Percentiles rank a stretch among this genome's conserved stretches.
Evolutionary conservation across 1,140 invertebrate genomes (phyloP).

Genomic region (Saccostrea glomerata): DNA sequence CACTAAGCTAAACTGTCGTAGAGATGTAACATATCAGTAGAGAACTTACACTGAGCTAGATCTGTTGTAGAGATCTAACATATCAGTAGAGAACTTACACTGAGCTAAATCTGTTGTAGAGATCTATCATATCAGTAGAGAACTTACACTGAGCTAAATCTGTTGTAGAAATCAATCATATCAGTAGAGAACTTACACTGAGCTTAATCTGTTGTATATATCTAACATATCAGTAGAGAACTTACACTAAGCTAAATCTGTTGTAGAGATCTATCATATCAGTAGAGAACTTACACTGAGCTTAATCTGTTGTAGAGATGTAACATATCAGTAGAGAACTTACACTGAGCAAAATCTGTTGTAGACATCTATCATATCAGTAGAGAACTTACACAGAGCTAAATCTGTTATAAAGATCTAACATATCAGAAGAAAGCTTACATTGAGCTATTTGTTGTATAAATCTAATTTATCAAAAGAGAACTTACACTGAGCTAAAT

Average conservation of each 20-base stretch:
- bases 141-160: slow-evolving; percentile 62
- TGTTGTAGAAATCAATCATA: slow-evolving; percentile 74
- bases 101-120: slow-evolving; percentile 67
- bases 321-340: slow-evolving; percentile 70
- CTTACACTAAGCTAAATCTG: slow-evolving; percentile 60
- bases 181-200: slow-evolving; percentile 66
- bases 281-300: slow-evolving; percentile 68
- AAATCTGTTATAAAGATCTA: slow-evolving; percentile 70
- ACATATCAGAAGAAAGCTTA: slow-evolving; percentile 64
- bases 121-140: slow-evolving; percentile 70
- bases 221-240: no score
- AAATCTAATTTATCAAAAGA: slow-evolving; percentile 62
- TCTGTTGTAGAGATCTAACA: slow-evolving; percentile 46
- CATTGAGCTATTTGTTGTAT: slow-evolving; percentile 65
- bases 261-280: slow-evolving; percentile 73
- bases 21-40: slow-evolving; percentile 41
- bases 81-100: slow-evolving; percentile 55
- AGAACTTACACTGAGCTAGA: not conserved
- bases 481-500: no score
- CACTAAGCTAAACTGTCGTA: no score
- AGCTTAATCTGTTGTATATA: slow-evolving; percentile 66
- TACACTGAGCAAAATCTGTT: slow-evolving; percentile 63
- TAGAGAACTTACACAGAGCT: slow-evolving; percentile 63
- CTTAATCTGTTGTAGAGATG: slow-evolving; percentile 69
- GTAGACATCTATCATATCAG: slow-evolving; percentile 70